A percentile compares a stretch with the other conserved stretches of the same genome.
These are phyloP conservation scores for Cerceris ruficornis DNA, from an alignment of 2,888 invertebrate genomes.

Conservation along the genomic window DNA sequence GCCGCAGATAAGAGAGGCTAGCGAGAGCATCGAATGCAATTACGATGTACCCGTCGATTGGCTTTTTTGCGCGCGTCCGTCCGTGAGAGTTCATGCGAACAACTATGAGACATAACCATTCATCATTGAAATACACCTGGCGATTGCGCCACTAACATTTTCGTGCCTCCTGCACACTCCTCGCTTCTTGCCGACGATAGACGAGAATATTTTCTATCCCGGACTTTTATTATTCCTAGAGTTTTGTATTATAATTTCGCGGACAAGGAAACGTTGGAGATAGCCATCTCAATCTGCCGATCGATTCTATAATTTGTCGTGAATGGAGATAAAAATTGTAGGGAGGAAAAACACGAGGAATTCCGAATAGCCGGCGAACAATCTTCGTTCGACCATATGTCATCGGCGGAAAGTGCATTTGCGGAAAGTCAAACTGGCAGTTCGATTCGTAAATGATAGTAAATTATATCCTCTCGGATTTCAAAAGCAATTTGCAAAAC, in stretches of 20 bases:
- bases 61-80: slow-evolving; percentile 50
- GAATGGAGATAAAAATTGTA: background rate
- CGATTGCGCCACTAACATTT: slow-evolving; percentile 36
- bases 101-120: slow-evolving; percentile 43
- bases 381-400: background rate
- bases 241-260: slow-evolving; percentile 14
- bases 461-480: slow-evolving; percentile 47
- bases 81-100: slow-evolving; percentile 53
- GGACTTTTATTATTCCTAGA: background rate
- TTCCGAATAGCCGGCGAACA: background rate
- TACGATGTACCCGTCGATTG: slow-evolving; percentile 60
- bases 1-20: slow-evolving; percentile 46
- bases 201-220: background rate
- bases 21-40: slow-evolving; percentile 59
- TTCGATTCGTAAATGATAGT: background rate
- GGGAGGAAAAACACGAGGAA: too few species aligned
- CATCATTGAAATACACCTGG: slow-evolving; percentile 57
- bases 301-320: background rate
- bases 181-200: background rate
- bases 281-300: background rate
- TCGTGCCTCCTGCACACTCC: slow-evolving; percentile 13
- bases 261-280: background rate
- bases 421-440: background rate
- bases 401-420: background rate
- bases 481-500: slow-evolving; percentile 28